Conservation (phyloP, 2,113 vertebrate species). For the Cheilinus undulatus region DNA sequence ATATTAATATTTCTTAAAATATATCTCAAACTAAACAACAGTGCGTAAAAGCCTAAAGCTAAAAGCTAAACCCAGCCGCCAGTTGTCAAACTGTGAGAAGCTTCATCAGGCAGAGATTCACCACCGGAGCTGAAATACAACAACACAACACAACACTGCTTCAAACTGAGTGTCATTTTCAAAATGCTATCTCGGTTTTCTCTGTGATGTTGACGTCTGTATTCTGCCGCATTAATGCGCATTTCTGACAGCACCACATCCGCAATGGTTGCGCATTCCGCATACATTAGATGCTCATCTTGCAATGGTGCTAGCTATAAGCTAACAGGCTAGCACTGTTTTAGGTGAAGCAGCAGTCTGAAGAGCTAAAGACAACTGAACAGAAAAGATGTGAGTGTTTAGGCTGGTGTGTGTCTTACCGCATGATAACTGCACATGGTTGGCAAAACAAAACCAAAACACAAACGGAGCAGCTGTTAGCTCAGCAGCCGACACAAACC, state of each 20-base stretch:
- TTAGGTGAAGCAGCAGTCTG: neutral
- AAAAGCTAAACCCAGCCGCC: conserved; percentile 36
- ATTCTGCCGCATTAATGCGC: conserved; percentile 82
- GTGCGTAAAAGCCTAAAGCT: neutral
- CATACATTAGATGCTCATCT: conserved; percentile 80
- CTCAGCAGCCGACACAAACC: conserved; percentile 71
- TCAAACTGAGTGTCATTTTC: neutral
- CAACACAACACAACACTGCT: conserved; percentile 48
- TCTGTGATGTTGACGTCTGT: neutral
- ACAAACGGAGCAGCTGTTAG: conserved; percentile 66
- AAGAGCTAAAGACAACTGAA: neutral
- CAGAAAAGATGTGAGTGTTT: neutral
- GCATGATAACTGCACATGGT: conserved; percentile 51
- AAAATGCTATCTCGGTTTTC: neutral
- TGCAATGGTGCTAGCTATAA: conserved; percentile 56
- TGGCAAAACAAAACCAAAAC: conserved; percentile 63
- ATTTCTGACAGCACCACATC: conserved; percentile 83
- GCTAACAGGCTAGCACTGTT: conserved; percentile 44
- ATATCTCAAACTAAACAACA: neutral
- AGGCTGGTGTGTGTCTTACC: conserved; percentile 62
- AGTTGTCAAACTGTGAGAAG: conserved; percentile 36
- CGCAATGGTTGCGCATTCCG: conserved; percentile 85
- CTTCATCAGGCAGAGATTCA: conserved; percentile 47
- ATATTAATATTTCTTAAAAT: neutral
- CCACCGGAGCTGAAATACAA: conserved; percentile 63